phyloP scores from a whole-genome alignment of 2,113 vertebrate species.

The Takifugu bimaculatus region DNA sequence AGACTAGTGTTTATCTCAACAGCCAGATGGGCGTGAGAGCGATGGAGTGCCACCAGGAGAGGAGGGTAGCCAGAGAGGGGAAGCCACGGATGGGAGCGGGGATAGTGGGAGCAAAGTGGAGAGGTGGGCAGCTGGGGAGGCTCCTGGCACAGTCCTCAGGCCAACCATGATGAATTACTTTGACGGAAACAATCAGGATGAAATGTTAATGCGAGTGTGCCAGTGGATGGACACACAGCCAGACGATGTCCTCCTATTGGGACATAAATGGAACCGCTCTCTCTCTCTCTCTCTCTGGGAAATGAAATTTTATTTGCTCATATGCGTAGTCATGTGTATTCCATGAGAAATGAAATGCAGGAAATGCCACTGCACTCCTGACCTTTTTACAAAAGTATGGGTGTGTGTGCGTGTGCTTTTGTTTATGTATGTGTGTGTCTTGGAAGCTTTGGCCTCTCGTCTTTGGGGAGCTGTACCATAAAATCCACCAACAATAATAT shows the following conservation, averaged over 20 bases:
- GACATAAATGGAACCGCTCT: slow-evolving; percentile 37
- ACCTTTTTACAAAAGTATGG: slow-evolving; percentile 25
- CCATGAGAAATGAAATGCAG: slow-evolving; percentile 29
- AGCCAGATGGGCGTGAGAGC: slow-evolving; percentile 51
- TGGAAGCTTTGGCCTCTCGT: slow-evolving; percentile 5
- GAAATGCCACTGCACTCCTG: slow-evolving; percentile 26
- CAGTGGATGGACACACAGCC: slow-evolving; percentile 58
- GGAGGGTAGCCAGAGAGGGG: slow-evolving; percentile 7
- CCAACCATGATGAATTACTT: slow-evolving; percentile 71
- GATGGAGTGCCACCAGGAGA: slow-evolving; percentile 24
- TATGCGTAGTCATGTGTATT: slow-evolving; percentile 19
- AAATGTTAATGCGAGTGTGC: slow-evolving; percentile 68
- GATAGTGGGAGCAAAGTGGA: slow-evolving; percentile 10
- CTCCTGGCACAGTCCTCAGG: slow-evolving; percentile 25
- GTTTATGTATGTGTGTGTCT: background rate
- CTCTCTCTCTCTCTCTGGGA: slow-evolving; percentile 35
- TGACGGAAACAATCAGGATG: slow-evolving; percentile 71
- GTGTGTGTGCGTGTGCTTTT: slow-evolving; percentile 9
- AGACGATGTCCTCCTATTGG: slow-evolving; percentile 53
- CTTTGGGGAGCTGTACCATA: background rate
- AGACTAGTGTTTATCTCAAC: slow-evolving; percentile 57
- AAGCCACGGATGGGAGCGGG: slow-evolving; percentile 10
- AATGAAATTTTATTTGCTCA: slow-evolving; percentile 42
- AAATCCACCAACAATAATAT: background rate
- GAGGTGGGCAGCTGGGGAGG: slow-evolving; percentile 39